phyloP scores from a whole-genome alignment of 2,888 invertebrate genomes.

The Aphodius granarius region DNA sequence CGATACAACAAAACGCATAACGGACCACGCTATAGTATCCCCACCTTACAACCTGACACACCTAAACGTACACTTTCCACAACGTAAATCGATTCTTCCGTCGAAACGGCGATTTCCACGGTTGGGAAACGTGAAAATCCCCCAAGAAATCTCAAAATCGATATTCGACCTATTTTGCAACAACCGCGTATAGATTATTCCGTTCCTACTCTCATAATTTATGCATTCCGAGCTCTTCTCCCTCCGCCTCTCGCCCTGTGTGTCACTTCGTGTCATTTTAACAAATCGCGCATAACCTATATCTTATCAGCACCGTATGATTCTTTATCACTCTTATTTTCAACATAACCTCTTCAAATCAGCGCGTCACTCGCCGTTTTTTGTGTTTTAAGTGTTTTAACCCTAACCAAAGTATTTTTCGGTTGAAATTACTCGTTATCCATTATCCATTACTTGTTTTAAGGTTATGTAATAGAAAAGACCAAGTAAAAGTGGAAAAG shows the following conservation, averaged over 20 bases:
- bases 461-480: neutral
- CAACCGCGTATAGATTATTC: slow-evolving; percentile 2
- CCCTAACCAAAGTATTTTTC: neutral
- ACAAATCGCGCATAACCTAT: neutral
- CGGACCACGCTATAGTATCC: neutral
- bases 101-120: neutral
- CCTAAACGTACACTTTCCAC: neutral
- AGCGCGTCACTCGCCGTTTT: neutral
- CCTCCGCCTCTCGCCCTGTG: neutral
- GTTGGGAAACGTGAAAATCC: slow-evolving; percentile 1
- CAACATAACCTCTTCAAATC: neutral
- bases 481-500: neutral
- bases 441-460: neutral
- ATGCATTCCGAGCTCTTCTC: neutral
- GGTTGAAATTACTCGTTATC: no score
- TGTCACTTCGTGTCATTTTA: slow-evolving; percentile 1
- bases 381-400: no score
- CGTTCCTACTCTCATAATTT: neutral
- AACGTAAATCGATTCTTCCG: neutral
- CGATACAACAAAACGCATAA: neutral
- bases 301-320: neutral
- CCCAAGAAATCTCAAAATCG: slow-evolving; percentile 4
- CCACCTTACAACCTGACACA: neutral
- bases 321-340: neutral
- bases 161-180: slow-evolving; percentile 11